These are phyloP conservation scores for Neolamprologus toae DNA, from an alignment of 2,113 vertebrate genomes.

Conservation along the genomic window DNA sequence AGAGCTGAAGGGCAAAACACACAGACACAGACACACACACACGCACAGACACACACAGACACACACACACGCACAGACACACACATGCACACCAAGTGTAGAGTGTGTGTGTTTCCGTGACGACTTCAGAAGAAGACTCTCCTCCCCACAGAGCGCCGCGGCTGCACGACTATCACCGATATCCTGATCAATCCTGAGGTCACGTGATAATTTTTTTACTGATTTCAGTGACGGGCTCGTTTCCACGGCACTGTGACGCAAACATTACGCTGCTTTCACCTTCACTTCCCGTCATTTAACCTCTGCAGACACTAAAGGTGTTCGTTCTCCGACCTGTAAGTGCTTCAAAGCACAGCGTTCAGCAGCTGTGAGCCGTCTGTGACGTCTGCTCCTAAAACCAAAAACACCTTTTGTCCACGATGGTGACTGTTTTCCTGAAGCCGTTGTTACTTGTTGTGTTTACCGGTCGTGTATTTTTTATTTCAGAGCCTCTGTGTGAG, in stretches of 20 bases:
- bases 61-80: not conserved
- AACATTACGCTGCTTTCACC: not conserved
- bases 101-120: not conserved
- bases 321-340: not conserved
- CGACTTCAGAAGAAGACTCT: not conserved
- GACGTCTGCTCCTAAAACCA: not conserved
- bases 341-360: not conserved
- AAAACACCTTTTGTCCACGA: not conserved
- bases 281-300: not conserved
- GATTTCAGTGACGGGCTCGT: not conserved
- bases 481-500: not conserved
- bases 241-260: not conserved
- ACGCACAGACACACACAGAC: not conserved
- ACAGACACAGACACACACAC: not conserved
- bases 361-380: not conserved
- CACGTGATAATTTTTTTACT: accelerated
- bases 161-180: not conserved
- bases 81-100: not conserved
- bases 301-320: not conserved
- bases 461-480: accelerated
- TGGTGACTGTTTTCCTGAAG: accelerated
- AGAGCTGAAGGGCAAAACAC: not conserved
- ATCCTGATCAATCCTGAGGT: not conserved
- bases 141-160: not conserved
- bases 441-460: not conserved